Evolutionary conservation across 2,888 invertebrate genomes (phyloP).

Genomic region (Eucera pruinosa): DNA sequence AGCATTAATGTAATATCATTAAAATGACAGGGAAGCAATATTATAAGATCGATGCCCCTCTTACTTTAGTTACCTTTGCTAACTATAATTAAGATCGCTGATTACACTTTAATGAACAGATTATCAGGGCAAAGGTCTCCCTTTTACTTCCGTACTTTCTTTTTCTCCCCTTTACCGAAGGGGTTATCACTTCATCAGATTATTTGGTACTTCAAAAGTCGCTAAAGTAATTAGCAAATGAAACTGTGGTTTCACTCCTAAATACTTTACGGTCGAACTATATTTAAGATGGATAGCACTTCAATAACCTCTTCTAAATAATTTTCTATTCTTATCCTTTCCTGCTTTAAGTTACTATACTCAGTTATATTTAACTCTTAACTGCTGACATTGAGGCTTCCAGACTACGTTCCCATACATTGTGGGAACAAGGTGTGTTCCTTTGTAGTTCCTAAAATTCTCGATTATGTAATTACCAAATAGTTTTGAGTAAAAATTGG

Average conservation of each 20-base stretch:
- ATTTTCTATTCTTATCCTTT: neutral
- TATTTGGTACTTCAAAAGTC: constrained; percentile 65
- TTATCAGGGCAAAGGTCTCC: constrained; percentile 20
- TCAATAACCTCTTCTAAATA: constrained; percentile 2
- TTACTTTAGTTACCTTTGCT: constrained; percentile 2
- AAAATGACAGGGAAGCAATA: neutral
- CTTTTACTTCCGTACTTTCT: neutral
- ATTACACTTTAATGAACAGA: constrained; percentile 37
- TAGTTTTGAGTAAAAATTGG: too few species aligned
- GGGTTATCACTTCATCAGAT: constrained; percentile 34
- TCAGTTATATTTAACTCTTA: too few species aligned
- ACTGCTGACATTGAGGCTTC: too few species aligned
- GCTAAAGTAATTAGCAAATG: constrained; percentile 74
- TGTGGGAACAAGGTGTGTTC: too few species aligned
- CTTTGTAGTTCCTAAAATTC: too few species aligned
- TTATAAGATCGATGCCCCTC: neutral
- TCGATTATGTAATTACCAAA: too few species aligned
- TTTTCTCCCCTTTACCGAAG: constrained; percentile 12
- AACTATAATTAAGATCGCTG: constrained; percentile 37
- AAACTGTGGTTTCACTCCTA: constrained; percentile 57
- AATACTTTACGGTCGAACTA: constrained; percentile 67
- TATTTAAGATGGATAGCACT: constrained; percentile 40
- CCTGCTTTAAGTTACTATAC: neutral
- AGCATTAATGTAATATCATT: neutral
- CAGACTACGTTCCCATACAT: too few species aligned